Base-by-base conservation (phyloP, 2,888 invertebrate species). In the Ectemnius cavifrons region DNA sequence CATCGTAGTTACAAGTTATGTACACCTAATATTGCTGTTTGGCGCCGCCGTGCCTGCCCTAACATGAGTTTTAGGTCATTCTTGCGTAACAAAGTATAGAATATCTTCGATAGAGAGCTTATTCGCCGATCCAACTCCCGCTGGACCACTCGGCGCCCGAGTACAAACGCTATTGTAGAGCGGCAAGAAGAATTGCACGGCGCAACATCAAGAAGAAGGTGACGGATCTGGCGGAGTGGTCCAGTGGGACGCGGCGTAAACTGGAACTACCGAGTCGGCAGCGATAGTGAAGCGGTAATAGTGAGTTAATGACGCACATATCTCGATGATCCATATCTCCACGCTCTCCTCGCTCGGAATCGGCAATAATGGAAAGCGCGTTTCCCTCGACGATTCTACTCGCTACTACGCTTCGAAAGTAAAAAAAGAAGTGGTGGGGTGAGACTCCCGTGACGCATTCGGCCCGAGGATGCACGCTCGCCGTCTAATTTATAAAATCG, bases 1-100 rank as follows among this genome's bases (percentile, higher is more conserved):
- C 82, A 75, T 37, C 37, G 37, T 86, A 84, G 82, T 88, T 87
- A 87, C 86, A 87, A 84, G 84, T 75, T 89, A 88, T 90, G 85
- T 89, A 89, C 89, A 90, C 81, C 87, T 89, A 90, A 85, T 90
- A 90, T 90, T 90, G 89, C 90, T 89, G 86, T 89, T 90, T 89
- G 88, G 87, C 37, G 37, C 88, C 88, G 84, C 77, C 83, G 77
- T 82, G 79, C 82, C 83, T 85, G 85, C 83, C 87, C 74, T 83
- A 37, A 80, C 77, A 61, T 79, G 79, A 81, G 74, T 73, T 37
- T 77, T 79, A 81, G 77, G 79, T 77, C 82, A 81, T 79, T 63
- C 61, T 66, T 60, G 71, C 66, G 69, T 75, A 78, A 79, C 67
- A 70, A 77, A 78, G 61, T 64, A 67, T n/a, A 37, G 69, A 70